Percentiles rank a stretch among this genome's conserved stretches.
Evolutionary conservation across 2,797 vertebrate species (phyloP).

Genomic region (Threskiornis aethiopicus): DNA sequence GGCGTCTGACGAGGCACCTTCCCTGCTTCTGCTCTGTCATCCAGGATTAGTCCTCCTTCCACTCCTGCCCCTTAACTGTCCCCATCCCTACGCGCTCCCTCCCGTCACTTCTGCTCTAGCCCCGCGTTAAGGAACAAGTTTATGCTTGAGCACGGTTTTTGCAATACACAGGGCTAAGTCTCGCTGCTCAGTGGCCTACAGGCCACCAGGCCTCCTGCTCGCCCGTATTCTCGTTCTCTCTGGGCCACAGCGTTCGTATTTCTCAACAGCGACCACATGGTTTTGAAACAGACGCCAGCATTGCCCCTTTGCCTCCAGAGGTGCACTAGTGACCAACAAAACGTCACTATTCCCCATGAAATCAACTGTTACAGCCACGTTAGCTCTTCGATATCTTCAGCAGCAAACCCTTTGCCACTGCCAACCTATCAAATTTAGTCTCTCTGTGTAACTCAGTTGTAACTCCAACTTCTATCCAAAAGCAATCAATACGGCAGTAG

Average conservation of each 20-base stretch:
- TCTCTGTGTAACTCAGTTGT: not conserved
- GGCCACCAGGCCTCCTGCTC: not conserved
- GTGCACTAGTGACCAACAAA: not conserved
- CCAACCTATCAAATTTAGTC: not conserved
- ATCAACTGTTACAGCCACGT: not conserved
- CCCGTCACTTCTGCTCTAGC: not conserved
- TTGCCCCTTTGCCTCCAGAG: not conserved
- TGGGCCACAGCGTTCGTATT: accelerated
- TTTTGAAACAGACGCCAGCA: not conserved
- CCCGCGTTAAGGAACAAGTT: not conserved
- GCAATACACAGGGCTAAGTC: not conserved
- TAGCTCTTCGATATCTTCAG: not conserved
- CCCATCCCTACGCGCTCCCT: not conserved
- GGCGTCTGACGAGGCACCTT: accelerated
- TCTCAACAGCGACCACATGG: not conserved
- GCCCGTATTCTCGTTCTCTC: not conserved
- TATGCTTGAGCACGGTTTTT: not conserved
- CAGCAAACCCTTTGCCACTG: not conserved
- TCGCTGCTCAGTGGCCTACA: not conserved
- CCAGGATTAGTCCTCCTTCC: not conserved
- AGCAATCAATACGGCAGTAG: not conserved
- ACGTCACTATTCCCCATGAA: not conserved
- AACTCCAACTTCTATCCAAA: not conserved
- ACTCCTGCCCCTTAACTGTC: not conserved
- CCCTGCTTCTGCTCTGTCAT: not conserved